Percentiles rank a stretch among this genome's conserved stretches.
These are phyloP conservation scores for Neuroscelio doddi DNA, from an alignment of 2,888 invertebrate genomes.

Conservation along the genomic window DNA sequence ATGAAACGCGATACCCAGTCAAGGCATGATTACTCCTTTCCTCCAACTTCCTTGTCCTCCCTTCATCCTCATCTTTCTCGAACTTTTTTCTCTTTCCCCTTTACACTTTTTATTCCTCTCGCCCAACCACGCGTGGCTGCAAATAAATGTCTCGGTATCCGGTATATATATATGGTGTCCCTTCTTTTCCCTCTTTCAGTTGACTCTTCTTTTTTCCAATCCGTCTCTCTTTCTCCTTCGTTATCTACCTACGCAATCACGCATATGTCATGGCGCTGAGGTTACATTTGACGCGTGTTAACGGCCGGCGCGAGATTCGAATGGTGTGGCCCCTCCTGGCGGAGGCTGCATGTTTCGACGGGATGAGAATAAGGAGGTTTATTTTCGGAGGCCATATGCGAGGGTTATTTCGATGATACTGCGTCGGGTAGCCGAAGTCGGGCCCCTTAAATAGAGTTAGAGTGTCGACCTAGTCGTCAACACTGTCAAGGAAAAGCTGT, in stretches of 20 bases:
- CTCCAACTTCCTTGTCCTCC: conserved; percentile 35
- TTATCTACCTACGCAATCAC: conserved; percentile 34
- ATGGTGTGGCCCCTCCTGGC: conserved; percentile 27
- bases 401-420: conserved; percentile 68
- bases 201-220: background rate
- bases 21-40: conserved; percentile 49
- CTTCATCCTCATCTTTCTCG: conserved; percentile 39
- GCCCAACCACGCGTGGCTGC: conserved; percentile 47
- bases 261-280: conserved; percentile 25
- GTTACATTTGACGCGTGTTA: conserved; percentile 38
- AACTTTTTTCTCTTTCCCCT: conserved; percentile 32
- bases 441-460: conserved; percentile 45
- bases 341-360: conserved; percentile 55
- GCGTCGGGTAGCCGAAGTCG: conserved; percentile 34
- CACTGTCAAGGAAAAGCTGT: conserved; percentile 10
- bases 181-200: background rate
- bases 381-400: conserved; percentile 71
- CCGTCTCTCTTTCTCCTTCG: background rate
- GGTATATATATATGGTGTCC: conserved; percentile 41
- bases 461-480: conserved; percentile 23
- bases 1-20: conserved; percentile 59
- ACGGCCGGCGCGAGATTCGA: conserved; percentile 24
- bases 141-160: conserved; percentile 61
- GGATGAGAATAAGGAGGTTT: conserved; percentile 69
- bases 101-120: conserved; percentile 38